phyloP scores from a whole-genome alignment of 2,113 vertebrate species.

The Sciurus niger region DNA sequence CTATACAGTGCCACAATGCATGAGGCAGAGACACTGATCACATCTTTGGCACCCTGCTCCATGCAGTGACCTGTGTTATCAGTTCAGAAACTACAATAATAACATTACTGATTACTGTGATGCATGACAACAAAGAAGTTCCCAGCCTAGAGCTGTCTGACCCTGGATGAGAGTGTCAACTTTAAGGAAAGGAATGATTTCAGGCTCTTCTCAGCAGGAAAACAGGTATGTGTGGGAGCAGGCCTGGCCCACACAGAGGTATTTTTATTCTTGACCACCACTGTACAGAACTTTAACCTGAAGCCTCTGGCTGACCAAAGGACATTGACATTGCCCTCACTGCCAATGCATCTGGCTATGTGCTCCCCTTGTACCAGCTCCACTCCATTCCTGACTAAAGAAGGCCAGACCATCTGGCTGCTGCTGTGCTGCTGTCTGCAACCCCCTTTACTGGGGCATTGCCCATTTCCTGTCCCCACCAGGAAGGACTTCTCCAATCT shows the following conservation, averaged over 20 bases:
- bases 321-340: constrained; percentile 61
- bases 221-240: constrained; percentile 79
- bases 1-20: neutral
- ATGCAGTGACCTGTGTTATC: neutral
- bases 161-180: neutral
- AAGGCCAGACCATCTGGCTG: neutral
- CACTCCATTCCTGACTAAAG: constrained; percentile 73
- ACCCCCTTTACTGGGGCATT: neutral
- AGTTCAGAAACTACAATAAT: no score
- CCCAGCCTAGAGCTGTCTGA: neutral
- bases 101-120: neutral
- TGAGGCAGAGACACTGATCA: neutral
- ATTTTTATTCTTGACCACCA: constrained; percentile 81
- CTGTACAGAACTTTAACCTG: constrained; percentile 83
- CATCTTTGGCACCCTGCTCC: neutral
- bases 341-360: fast-evolving
- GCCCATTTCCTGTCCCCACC: neutral
- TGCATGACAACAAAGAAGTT: neutral
- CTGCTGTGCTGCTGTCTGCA: neutral
- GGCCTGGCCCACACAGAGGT: constrained; percentile 82
- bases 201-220: constrained; percentile 72
- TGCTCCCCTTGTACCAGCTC: neutral
- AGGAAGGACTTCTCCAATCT: neutral
- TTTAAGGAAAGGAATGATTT: neutral
- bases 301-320: constrained; percentile 66